Evolutionary conservation across 2,888 invertebrate species (phyloP), one percentile per base, ranked within the genome.

Genomic region (Andrena hattorfiana): DNA sequence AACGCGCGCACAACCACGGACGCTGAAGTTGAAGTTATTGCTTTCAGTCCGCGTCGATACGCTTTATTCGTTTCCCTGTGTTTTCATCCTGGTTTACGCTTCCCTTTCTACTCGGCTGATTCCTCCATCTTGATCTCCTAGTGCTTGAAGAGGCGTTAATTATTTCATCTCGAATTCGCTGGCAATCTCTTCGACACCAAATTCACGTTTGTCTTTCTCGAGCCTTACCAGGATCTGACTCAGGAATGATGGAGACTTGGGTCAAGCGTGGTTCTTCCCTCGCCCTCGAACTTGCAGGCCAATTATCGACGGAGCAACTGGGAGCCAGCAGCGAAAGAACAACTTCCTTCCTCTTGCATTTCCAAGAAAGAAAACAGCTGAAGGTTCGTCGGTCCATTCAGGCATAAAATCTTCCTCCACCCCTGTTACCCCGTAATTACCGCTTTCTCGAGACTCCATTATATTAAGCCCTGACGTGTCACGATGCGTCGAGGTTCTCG

Each of bases 391-490:
- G 69, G 69, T 56, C 67, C 87, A 16, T 42, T 42, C 42, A 42
- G 42, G 16, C 16, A 84, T 85, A 83, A 88, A 87, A 86, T 85
- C 85, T 83, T 89, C 77, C 87, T 76, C 82, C 78, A 76, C 84
- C 86, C 82, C 84, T 71, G 84, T 85, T 83, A 74, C 82, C 82
- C 64, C 76, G 81, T 88, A 89, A 89, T 90, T 89, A 87, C 87
- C 83, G 80, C 85, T 83, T 85, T 84, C 85, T 77, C 84, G 78
- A 77, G 83, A 75, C 79, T 86, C 84, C 86, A 89, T 88, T 87
- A 86, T 86, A 83, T 85, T 84, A 77, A 86, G 81, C 78, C 73
- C 73, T 32, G 63, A 73, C 75, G 83, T 72, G 85, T 85, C 85
- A 85, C 80, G 76, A 83, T 83, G 70, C 80, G 81, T 54, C 80